Evolutionary conservation across 2,888 invertebrate genomes (phyloP).

Genomic region (Scaptodrosophila latifasciaeformis): DNA sequence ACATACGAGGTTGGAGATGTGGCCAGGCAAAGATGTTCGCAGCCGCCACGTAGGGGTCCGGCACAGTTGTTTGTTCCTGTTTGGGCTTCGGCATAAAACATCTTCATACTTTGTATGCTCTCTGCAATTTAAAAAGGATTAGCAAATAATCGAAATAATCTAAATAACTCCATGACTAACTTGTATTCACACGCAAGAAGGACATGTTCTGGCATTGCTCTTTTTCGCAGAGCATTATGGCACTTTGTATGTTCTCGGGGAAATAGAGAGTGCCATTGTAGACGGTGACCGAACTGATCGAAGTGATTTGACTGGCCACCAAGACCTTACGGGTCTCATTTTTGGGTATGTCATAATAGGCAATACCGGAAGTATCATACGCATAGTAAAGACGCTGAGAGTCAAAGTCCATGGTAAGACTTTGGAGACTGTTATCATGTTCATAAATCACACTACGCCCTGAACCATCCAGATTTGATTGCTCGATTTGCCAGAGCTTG

Average conservation of each 20-base stretch:
- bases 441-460: constrained; percentile 69
- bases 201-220: constrained; percentile 75
- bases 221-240: constrained; percentile 81
- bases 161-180: constrained; percentile 31
- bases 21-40: constrained; percentile 86
- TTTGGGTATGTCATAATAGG: constrained; percentile 78
- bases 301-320: constrained; percentile 69
- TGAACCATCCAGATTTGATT: constrained; percentile 82
- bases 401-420: constrained; percentile 79
- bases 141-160: not conserved
- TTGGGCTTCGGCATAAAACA: constrained; percentile 83
- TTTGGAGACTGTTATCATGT: constrained; percentile 74
- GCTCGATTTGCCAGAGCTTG: constrained; percentile 76
- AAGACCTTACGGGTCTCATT: constrained; percentile 66
- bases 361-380: constrained; percentile 77
- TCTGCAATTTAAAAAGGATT: constrained; percentile 70
- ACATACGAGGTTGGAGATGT: constrained; percentile 77
- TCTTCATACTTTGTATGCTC: constrained; percentile 80
- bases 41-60: constrained; percentile 77
- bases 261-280: constrained; percentile 81
- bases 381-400: constrained; percentile 84
- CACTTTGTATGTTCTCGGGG: constrained; percentile 80
- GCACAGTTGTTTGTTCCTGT: constrained; percentile 79
- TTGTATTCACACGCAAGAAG: constrained; percentile 79
- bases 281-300: constrained; percentile 80